Evolutionary conservation across 2,797 vertebrate genomes (phyloP).

Genomic region (Poecilia gillii): DNA sequence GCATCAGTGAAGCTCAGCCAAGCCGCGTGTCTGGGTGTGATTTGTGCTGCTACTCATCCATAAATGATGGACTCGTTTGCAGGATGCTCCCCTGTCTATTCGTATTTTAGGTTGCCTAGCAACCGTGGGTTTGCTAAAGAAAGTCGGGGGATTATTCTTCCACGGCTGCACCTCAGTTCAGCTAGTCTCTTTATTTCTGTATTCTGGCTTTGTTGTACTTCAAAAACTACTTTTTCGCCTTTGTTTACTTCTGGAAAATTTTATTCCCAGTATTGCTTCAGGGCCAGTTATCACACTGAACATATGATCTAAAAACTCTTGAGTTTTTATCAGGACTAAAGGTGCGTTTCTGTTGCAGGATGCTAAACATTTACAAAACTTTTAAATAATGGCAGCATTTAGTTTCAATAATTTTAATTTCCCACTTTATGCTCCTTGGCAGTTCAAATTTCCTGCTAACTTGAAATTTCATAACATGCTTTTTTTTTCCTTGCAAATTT

Average conservation of each 20-base stretch:
- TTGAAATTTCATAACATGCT: not conserved
- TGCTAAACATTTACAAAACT: not conserved
- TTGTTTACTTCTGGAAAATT: constrained; percentile 6
- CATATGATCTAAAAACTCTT: constrained; percentile 10
- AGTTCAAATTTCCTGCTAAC: not conserved
- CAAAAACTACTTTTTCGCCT: constrained; percentile 15
- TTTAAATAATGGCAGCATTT: not conserved
- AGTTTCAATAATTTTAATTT: not conserved
- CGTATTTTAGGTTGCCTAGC: constrained; percentile 80
- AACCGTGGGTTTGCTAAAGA: constrained; percentile 64
- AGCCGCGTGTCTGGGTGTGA: constrained; percentile 45
- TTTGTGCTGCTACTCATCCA: constrained; percentile 70
- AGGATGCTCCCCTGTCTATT: constrained; percentile 70
- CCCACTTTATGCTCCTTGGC: not conserved
- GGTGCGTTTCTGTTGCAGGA: not conserved
- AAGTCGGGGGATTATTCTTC: constrained; percentile 54
- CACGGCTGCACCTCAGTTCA: constrained; percentile 55
- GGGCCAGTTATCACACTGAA: constrained; percentile 25
- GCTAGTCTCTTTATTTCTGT: constrained; percentile 24
- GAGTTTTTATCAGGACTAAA: constrained; percentile 5
- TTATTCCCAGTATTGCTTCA: constrained; percentile 1
- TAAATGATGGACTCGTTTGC: constrained; percentile 67
- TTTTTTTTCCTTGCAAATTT: not conserved
- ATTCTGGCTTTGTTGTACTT: constrained; percentile 23
- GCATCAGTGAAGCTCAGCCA: constrained; percentile 62